Base-by-base conservation (phyloP, 2,888 invertebrate genomes). In the Temnothorax ravouxi region DNA sequence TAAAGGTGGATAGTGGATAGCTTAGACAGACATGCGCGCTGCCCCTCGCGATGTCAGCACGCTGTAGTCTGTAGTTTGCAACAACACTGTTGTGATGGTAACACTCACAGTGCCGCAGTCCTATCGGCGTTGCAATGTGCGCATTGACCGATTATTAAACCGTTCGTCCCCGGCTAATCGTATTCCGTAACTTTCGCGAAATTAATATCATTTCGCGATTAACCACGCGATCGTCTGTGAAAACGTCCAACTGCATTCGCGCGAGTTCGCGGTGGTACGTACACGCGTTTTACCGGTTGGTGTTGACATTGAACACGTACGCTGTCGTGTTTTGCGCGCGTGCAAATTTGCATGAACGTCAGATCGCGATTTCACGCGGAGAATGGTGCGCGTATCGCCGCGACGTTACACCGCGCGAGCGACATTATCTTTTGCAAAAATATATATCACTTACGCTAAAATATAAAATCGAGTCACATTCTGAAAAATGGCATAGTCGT, bases 71-170 rank as follows among this genome's bases (percentile, higher is more conserved):
- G 56, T 59, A 82, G 87, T 87, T 86, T 87, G 76, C 85, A 88
- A 85, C 88, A 89, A 91, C 88, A 85, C 90, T 93, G 93, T 93
- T 92, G 92, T 91, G 91, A 92, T 91, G 88, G 91, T 89, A 92
- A 92, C 91, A 67, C 79, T 87, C 85, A 76, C 79, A 85, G 85
- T 82, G 87, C 52, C 66, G 74, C 67, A 50, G 85, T 84, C 71
- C 50, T 54, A 25, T 71, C 44, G 44, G 4, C 62, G 29, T 50
- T 62, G 21, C 76, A 56, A 59, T n/a, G 79, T 50, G 59, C 79
- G 72, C 79, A 59, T 79, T 44, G 6, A 15, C 47, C 59, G 59
- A 61, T 80, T 72, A 50, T 72, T 71, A 72, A 80, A 72, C 47
- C 59, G 34, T 21, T n/a, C 77, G 34, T 47, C 13, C 69, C 44